phyloP scores from a whole-genome alignment of 2,888 invertebrate genomes.

The Parelbella ahira region DNA sequence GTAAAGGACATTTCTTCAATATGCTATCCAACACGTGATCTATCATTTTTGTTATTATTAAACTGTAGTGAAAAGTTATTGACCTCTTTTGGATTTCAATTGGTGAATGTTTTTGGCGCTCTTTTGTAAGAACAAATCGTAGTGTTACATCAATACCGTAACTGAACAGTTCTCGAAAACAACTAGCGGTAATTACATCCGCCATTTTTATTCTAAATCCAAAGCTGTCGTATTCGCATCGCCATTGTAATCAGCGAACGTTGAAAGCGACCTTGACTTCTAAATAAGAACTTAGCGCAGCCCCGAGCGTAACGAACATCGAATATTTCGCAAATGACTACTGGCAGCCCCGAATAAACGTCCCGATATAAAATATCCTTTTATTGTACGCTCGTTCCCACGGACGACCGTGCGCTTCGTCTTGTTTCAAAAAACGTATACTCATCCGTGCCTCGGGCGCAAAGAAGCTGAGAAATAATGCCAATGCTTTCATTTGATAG shows the following conservation, averaged over 20 bases:
- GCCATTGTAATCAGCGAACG: conserved; percentile 46
- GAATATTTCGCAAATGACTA: conserved; percentile 50
- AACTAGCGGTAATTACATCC: conserved; percentile 51
- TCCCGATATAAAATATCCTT: conserved; percentile 45
- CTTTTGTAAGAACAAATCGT: no score
- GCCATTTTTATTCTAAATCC: conserved; percentile 45
- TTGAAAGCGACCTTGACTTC: conserved; percentile 37
- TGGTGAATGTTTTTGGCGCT: conserved; percentile 3
- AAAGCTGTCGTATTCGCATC: conserved; percentile 48
- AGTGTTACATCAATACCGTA: conserved; percentile 32
- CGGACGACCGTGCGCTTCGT: conserved; percentile 59
- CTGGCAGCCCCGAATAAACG: conserved; percentile 54
- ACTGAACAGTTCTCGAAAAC: conserved; percentile 27
- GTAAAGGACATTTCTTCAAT: conserved; percentile 14
- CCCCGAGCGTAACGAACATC: conserved; percentile 38
- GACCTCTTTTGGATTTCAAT: conserved; percentile 9
- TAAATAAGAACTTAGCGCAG: conserved; percentile 25
- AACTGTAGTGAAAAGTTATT: conserved; percentile 3
- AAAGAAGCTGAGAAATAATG: conserved; percentile 52
- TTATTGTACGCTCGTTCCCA: conserved; percentile 67
- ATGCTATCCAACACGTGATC: no score
- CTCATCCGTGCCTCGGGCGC: conserved; percentile 68
- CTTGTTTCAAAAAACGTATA: conserved; percentile 37
- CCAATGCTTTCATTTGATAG: conserved; percentile 62
- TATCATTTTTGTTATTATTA: no score